phyloP scores from a whole-genome alignment of 1,140 invertebrate species.

The Pseudomyrmex concolor region DNA sequence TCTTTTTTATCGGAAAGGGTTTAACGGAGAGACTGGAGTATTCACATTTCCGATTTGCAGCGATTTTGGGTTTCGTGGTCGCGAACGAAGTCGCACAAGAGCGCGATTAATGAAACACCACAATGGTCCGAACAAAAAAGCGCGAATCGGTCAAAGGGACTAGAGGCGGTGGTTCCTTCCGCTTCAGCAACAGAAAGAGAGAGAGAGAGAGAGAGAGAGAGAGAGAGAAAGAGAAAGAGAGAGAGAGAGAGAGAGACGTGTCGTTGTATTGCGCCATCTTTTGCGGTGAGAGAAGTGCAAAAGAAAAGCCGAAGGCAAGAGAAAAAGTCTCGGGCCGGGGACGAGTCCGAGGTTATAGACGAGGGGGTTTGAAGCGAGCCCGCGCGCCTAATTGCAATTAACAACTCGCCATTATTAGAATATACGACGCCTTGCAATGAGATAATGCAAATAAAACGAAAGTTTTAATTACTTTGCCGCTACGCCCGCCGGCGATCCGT shows the following conservation, averaged over 20 bases:
- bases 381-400: constrained; percentile 84
- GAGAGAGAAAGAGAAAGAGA: too few species aligned
- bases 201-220: too few species aligned
- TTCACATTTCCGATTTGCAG: not conserved
- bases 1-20: not conserved
- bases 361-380: constrained; percentile 68
- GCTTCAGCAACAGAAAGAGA: too few species aligned
- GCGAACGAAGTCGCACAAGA: not conserved
- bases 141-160: constrained; percentile 29
- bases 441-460: constrained; percentile 85
- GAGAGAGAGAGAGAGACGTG: not conserved
- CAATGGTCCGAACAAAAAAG: not conserved
- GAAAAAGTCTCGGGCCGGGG: constrained; percentile 42
- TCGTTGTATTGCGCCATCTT: constrained; percentile 21
- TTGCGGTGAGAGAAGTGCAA: not conserved
- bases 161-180: too few species aligned
- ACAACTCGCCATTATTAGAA: constrained; percentile 85
- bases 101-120: constrained; percentile 5
- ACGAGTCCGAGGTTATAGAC: constrained; percentile 27
- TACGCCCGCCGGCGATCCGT: constrained; percentile 79
- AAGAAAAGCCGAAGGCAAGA: constrained; percentile 6
- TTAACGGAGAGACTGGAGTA: not conserved
- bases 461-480: constrained; percentile 85
- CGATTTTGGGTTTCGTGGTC: not conserved
- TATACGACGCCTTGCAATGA: constrained; percentile 84